A percentile compares a stretch with the other conserved stretches of the same genome.
Conservation (phyloP, 2,113 vertebrate genomes). For the Paratilapia polleni region DNA sequence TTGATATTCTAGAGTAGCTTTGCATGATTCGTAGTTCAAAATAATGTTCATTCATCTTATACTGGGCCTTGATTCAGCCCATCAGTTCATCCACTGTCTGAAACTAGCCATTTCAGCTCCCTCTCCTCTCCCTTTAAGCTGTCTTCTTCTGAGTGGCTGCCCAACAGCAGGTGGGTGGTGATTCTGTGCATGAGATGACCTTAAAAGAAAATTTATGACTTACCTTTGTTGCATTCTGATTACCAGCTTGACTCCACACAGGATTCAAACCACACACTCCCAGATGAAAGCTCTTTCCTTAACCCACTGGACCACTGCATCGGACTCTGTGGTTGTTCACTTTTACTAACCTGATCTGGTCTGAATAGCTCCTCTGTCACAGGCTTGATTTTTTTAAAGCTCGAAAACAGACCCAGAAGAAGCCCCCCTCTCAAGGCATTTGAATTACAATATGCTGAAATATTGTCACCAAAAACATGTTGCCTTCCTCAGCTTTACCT, state of each 20-base stretch:
- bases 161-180: too few species aligned
- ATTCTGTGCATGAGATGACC: too few species aligned
- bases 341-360: not conserved
- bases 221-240: too few species aligned
- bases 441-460: not conserved
- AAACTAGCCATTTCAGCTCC: too few species aligned
- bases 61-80: not conserved
- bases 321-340: not conserved
- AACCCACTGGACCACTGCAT: not conserved
- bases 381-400: not conserved
- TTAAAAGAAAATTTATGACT: too few species aligned
- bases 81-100: too few species aligned
- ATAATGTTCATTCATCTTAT: not conserved
- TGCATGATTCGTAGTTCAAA: not conserved
- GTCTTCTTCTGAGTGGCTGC: too few species aligned
- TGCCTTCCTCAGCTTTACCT: not conserved
- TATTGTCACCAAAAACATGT: not conserved
- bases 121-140: too few species aligned
- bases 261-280: not conserved
- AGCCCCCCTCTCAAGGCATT: not conserved
- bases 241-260: not conserved
- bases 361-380: not conserved
- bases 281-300: not conserved
- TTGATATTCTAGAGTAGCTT: not conserved
- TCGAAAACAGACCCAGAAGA: not conserved